Percentiles rank a stretch among this genome's conserved stretches.
These are phyloP conservation scores for Steromphala cineraria DNA, from an alignment of 2,888 invertebrate genomes.

Conservation along the genomic window DNA sequence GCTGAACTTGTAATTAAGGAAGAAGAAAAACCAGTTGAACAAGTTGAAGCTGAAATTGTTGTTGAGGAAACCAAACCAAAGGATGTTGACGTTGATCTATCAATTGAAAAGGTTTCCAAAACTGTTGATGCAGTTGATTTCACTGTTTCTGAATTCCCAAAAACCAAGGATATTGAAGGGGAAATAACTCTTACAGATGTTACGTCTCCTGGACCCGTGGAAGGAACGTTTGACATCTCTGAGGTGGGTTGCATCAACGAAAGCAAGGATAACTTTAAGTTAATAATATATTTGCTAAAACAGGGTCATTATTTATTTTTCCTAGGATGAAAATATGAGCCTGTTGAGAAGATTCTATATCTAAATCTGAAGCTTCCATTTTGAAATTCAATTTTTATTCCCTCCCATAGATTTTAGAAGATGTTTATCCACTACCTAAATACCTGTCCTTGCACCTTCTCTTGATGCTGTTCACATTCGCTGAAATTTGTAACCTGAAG, in stretches of 20 bases:
- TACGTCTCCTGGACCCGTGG: conserved; percentile 25
- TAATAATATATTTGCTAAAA: no score
- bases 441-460: no score
- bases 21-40: conserved; percentile 40
- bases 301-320: no score
- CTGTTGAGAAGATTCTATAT: no score
- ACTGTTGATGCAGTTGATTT: background rate
- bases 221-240: background rate
- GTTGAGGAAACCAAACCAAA: background rate
- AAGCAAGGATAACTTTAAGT: background rate
- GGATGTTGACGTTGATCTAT: conserved; percentile 21
- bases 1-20: conserved; percentile 23
- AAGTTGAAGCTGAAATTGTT: conserved; percentile 45
- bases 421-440: no score
- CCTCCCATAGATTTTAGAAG: no score
- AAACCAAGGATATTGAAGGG: conserved; percentile 19
- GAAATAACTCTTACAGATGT: conserved; percentile 1
- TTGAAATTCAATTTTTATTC: no score
- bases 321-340: no score
- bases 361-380: no score
- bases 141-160: background rate
- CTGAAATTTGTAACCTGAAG: no score
- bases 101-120: conserved; percentile 11
- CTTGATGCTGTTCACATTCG: no score
- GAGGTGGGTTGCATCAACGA: background rate